Evolutionary conservation across 2,113 vertebrate species (phyloP).

Genomic region (Microcebus tavaratra): DNA sequence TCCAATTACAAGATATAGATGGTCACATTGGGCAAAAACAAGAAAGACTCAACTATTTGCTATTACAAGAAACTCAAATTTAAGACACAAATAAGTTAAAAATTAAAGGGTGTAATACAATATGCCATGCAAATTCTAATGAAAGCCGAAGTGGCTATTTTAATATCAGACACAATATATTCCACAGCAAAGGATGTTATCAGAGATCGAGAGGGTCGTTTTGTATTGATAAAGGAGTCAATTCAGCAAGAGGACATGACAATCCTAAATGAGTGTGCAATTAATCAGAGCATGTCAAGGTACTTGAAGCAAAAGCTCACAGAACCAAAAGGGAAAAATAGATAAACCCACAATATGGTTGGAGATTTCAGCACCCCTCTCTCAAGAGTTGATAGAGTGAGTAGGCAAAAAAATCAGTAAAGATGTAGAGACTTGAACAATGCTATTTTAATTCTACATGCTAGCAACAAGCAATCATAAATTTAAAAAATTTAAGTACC

Average conservation of each 20-base stretch:
- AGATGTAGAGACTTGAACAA: background rate
- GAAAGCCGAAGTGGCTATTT: background rate
- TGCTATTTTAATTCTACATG: background rate
- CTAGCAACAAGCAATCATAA: background rate
- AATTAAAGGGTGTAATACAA: background rate
- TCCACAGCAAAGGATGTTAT: background rate
- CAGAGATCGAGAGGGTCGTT: background rate
- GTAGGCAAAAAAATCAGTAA: background rate
- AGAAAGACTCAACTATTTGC: background rate
- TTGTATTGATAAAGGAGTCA: background rate
- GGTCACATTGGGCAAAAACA: background rate
- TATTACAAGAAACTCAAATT: background rate
- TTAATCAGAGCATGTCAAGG: background rate
- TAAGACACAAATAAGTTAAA: background rate
- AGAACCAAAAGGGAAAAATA: background rate
- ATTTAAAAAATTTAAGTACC: background rate
- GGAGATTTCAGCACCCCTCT: background rate
- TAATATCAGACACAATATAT: background rate
- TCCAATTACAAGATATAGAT: background rate
- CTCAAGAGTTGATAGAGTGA: background rate
- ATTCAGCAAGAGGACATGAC: background rate
- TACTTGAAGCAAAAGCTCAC: background rate
- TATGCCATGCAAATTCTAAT: background rate
- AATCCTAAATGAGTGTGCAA: background rate
- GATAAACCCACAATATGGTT: background rate